These are phyloP conservation scores for Temnothorax longispinosus DNA, from an alignment of 1,140 invertebrate genomes.

Conservation along the genomic window DNA sequence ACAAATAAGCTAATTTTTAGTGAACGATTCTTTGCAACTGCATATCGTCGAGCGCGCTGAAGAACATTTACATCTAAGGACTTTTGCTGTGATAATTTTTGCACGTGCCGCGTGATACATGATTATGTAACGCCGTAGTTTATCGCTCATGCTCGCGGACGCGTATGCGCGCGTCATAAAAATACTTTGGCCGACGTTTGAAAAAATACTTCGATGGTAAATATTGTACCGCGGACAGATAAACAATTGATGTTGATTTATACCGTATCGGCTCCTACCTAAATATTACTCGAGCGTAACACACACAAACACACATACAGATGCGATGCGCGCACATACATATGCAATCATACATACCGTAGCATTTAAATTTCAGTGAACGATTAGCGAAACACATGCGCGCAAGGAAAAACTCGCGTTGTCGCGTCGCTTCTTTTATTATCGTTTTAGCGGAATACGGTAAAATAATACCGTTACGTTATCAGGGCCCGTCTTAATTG, in stretches of 20 bases:
- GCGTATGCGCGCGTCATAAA: neutral
- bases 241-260: slow-evolving; percentile 59
- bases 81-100: slow-evolving; percentile 39
- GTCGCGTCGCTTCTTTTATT: neutral
- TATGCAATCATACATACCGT: neutral
- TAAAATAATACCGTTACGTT: slow-evolving; percentile 24
- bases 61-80: slow-evolving; percentile 39
- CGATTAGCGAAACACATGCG: neutral
- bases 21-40: neutral
- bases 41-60: neutral
- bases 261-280: slow-evolving; percentile 54
- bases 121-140: slow-evolving; percentile 39
- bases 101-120: slow-evolving; percentile 27
- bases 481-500: slow-evolving; percentile 10
- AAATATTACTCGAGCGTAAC: slow-evolving; percentile 52
- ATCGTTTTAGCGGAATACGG: neutral
- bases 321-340: neutral
- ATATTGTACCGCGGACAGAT: slow-evolving; percentile 54
- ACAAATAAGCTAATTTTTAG: neutral
- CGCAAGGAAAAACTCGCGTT: slow-evolving; percentile 24
- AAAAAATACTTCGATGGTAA: slow-evolving; percentile 46
- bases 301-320: neutral
- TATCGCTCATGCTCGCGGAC: slow-evolving; percentile 16
- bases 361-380: slow-evolving; percentile 32
- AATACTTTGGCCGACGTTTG: slow-evolving; percentile 28